Base-by-base conservation (phyloP, 1,140 invertebrate species). In the Thalassaphorura encarpata region DNA sequence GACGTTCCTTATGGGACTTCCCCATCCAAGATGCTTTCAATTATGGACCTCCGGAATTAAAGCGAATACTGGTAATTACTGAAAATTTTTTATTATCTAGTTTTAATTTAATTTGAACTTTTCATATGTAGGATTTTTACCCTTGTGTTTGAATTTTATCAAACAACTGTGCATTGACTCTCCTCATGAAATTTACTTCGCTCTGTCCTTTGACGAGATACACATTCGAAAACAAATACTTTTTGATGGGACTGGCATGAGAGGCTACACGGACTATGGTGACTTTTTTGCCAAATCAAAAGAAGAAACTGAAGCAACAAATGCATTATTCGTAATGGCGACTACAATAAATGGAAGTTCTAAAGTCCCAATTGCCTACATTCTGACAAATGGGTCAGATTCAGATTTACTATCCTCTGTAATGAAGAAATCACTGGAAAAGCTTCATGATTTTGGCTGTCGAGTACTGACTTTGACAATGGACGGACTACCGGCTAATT, bases 401-500 rank as follows among this genome's bases (percentile, higher is more conserved):
- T n/a, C n/a, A n/a, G n/a, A n/a, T n/a, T n/a, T n/a, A n/a, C n/a
- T n/a, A n/a, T n/a, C n/a, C n/a, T n/a, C n/a, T n/a, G n/a, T n/a
- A n/a, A n/a, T n/a, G n/a, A n/a, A n/a, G n/a, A n/a, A n/a, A n/a
- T n/a, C n/a, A n/a, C n/a, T n/a, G 23, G 27, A 15, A 18, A 29
- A 43, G 21, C 2, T 53, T 4, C 23, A 53, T 18, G 40, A 43
- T 15, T 11, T 4, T 15, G 18, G 23, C 2, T 3, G 13, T 5
- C 24, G 5, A 5, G 26, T 43, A 15, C 6, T 54, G 1, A 27
- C 16, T 3, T 16, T 54, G n/a, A 61, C 57, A 1, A 56, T 61
- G 56, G 60, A 61, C 51, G 58, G 57, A 6, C 29, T 50, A 27
- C 18, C 6, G 13, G 29, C 42, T 21, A 61, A 62, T 28, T 15